These are phyloP conservation scores for Oxyura jamaicensis DNA, from an alignment of 2,113 vertebrate genomes.

Conservation along the genomic window DNA sequence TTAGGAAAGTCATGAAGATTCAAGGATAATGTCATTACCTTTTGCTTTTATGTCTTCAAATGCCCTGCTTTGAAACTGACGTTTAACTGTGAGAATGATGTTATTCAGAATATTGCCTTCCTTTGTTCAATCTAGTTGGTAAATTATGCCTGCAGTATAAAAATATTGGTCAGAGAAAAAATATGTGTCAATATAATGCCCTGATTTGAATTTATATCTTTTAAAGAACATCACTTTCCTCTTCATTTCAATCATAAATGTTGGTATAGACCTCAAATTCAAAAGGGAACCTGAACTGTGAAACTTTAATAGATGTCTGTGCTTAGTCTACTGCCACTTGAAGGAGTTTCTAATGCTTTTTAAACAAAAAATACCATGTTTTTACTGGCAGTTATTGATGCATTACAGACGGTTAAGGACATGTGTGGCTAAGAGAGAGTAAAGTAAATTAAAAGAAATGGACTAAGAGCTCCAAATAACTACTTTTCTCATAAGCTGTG, in stretches of 20 bases:
- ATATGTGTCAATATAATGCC: not conserved
- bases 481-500: not conserved
- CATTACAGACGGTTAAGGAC: not conserved
- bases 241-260: not conserved
- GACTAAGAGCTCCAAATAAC: not conserved
- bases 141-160: not conserved
- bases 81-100: not conserved
- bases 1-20: constrained; percentile 53
- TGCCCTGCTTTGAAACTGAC: not conserved
- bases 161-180: not conserved
- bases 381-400: not conserved
- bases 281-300: not conserved
- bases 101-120: not conserved
- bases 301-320: not conserved
- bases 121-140: not conserved
- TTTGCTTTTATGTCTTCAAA: constrained; percentile 35
- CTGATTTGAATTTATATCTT: not conserved
- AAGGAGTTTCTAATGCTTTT: not conserved
- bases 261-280: not conserved
- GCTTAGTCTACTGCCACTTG: not conserved
- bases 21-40: constrained; percentile 53
- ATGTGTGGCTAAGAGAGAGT: not conserved
- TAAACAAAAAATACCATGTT: not conserved
- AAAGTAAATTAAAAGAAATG: not conserved
- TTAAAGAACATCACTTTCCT: not conserved